Conservation (phyloP, 2,113 vertebrate species). For the mouse (Mus musculus) region DNA sequence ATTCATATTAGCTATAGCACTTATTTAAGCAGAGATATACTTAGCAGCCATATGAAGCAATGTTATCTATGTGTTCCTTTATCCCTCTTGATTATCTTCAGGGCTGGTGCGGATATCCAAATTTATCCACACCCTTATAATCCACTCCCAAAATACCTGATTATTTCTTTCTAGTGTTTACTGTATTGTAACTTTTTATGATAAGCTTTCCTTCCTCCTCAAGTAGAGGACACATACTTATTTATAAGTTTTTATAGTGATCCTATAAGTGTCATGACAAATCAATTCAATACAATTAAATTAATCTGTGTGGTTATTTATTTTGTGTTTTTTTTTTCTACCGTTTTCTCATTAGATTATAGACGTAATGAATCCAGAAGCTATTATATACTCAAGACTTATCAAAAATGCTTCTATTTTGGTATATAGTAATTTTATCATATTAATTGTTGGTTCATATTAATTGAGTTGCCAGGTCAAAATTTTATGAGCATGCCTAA, state of each 20-base stretch:
- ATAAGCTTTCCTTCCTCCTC: neutral
- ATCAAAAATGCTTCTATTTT: neutral
- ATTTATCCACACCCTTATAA: neutral
- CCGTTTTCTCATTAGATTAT: neutral
- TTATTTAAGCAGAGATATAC: neutral
- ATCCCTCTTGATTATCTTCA: neutral
- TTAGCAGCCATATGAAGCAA: neutral
- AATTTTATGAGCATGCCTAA: neutral
- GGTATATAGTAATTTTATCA: neutral
- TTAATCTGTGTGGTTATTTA: neutral
- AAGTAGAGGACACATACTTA: neutral
- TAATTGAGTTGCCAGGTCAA: neutral
- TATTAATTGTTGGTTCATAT: neutral
- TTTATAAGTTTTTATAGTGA: neutral
- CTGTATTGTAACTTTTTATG: neutral
- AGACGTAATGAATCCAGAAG: neutral
- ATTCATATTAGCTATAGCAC: conserved; percentile 23
- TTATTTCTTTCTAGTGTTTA: neutral
- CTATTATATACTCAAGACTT: neutral
- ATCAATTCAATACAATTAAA: neutral
- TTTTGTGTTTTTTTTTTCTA: neutral
- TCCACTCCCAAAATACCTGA: neutral
- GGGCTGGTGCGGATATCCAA: neutral
- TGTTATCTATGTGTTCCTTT: neutral
- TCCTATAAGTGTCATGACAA: neutral